Base-by-base conservation (phyloP, 2,888 invertebrate genomes). In the Ditylenchus weischeri region DNA sequence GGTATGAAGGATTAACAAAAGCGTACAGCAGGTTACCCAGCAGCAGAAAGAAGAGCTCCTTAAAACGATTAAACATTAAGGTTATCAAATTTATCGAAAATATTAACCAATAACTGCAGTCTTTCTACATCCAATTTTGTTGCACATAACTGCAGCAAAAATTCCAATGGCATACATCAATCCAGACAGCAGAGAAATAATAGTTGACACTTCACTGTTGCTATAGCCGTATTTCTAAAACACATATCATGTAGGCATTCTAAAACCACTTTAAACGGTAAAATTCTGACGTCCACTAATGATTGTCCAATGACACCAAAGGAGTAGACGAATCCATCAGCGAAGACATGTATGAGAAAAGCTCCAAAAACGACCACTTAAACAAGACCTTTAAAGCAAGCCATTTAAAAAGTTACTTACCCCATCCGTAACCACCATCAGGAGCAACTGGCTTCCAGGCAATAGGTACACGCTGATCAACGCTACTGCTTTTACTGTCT, bases 261-360 rank as follows among this genome's bases (percentile, higher is more conserved):
- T 2, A 59, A 11, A 15, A 59, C 13, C 2, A n/a, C 38, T 59
- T 35, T 10, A 1, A 29, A 43, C 5, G 13, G 15, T 6, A 43
- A 10, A 43, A 13, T 43, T 43, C 11, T 43, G 5, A 59, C 59
- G 1, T 35, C 86, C 75, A 91, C 86, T 83, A 94, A 90, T 84
- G 91, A 90, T 73, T 89, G 88, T 85, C 91, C 90, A 85, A 95
- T 91, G 71, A 95, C 89, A 65, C 95, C 95, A 84, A 95, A 94
- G 19, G 94, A 92, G 86, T 95, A 96, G 63, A 94, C 94, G 84
- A 95, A 90, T 69, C 95, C 96, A 85, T 96, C 96, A 76, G 93
- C 94, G 90, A 89, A 76, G 60, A 86, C 84, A 86, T 95, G 95
- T 79, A 95, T 91, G 90, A 93, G 90, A 86, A 95, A 94, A 10